Evolutionary conservation across 2,797 vertebrate genomes (phyloP).

Genomic region (Mallotus villosus): DNA sequence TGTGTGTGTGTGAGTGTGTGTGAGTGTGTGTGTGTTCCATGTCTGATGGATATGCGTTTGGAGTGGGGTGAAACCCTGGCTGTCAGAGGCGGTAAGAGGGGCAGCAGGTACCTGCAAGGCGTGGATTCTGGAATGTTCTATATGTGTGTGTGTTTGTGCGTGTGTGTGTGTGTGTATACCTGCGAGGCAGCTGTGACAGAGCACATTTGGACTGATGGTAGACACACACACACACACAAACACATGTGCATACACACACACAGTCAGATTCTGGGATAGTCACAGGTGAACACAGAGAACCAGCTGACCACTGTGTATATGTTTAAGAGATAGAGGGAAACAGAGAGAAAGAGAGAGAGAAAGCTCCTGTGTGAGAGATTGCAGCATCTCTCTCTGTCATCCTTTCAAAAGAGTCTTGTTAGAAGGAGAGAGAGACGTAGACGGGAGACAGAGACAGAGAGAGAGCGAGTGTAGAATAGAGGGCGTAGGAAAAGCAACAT

Average conservation of each 20-base stretch:
- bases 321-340: constrained; percentile 21
- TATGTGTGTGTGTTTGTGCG: constrained; percentile 16
- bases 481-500: constrained; percentile 51
- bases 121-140: constrained; percentile 6
- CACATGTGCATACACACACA: constrained; percentile 26
- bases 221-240: constrained; percentile 23
- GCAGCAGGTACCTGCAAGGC: constrained; percentile 2
- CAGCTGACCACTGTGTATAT: no score
- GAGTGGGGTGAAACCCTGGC: not conserved
- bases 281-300: no score
- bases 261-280: constrained; percentile 3
- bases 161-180: constrained; percentile 7
- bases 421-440: constrained; percentile 6
- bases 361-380: constrained; percentile 2
- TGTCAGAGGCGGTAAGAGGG: constrained; percentile 13
- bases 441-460: no score
- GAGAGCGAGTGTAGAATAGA: not conserved
- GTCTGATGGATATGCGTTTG: no score
- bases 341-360: not conserved
- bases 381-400: no score
- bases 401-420: not conserved
- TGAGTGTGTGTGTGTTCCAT: no score
- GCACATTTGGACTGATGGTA: constrained; percentile 30
- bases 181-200: constrained; percentile 22
- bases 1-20: no score